Base-by-base conservation (phyloP, 1,140 invertebrate genomes). In the Nixonia krombeini region DNA sequence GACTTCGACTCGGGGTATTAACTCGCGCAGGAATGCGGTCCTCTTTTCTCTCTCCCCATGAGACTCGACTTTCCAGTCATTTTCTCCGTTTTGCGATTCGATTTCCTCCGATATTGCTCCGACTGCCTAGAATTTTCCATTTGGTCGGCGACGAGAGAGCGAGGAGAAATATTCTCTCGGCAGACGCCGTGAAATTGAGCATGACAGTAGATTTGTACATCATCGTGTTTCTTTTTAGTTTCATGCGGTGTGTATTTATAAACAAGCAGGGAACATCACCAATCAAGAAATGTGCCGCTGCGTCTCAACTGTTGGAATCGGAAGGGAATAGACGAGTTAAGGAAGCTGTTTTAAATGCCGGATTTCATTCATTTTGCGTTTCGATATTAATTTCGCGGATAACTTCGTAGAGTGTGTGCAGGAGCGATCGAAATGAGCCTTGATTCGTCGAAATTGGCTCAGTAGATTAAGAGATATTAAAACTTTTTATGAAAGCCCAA, bases 61-160 rank as follows among this genome's bases (percentile, higher is more conserved):
- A 62, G 70, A 65, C 66, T 38, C 45, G 56, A 51, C 53, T 52
- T 58, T 64, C 56, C 66, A 79, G 77, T 81, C 73, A 81, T 82
- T 81, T 82, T 82, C 78, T 77, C 75, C 78, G 76, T 78, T 83
- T 81, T 79, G 74, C 78, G 67, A 81, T 83, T 83, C 81, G 78
- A 83, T 82, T 82, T 81, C 79, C 80, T 74, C 45, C 76, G 76
- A 81, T 82, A 83, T 83, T 82, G 80, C 80, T 75, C 56, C 72
- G 71, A 75, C 77, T 74, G 70, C 64, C 59, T 73, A 74, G 76
- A 80, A 81, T 82, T 77, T 81, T 82, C 79, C 72, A 79, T 79
- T 80, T 73, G 73, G 41, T 69, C 65, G 73, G 62, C 71, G 69
- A 75, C 74, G 75, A 78, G 44, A 70, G 67, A 61, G 70, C 51